A percentile compares a stretch with the other conserved stretches of the same genome.
Conservation (phyloP, 2,888 invertebrate species). For the Macropis europaea region DNA sequence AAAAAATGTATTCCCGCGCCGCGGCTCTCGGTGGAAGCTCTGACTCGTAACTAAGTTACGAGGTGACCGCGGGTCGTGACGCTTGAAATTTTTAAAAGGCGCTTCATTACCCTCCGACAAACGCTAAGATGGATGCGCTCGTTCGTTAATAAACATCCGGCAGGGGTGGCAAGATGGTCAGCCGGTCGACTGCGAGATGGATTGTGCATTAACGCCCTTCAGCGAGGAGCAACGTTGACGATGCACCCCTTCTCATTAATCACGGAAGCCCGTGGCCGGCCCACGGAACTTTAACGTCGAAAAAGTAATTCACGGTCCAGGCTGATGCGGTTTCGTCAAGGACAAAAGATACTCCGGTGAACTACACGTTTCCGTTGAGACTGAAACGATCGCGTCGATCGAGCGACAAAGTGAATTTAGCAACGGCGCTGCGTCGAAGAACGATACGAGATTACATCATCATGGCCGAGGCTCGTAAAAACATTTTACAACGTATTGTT, state of each 20-base stretch:
- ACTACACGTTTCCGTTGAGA: no score
- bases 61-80: not conserved
- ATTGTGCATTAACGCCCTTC: no score
- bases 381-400: no score
- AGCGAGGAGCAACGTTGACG: no score
- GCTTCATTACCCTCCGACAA: not conserved
- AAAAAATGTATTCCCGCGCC: not conserved
- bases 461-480: conserved; percentile 18
- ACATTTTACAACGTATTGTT: conserved; percentile 24
- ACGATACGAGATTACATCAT: conserved; percentile 15
- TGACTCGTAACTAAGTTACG: not conserved
- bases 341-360: no score
- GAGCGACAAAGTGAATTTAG: no score
- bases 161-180: not conserved
- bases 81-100: conserved; percentile 8
- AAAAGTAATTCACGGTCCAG: no score
- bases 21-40: not conserved
- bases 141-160: conserved; percentile 1
- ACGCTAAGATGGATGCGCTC: conserved; percentile 10
- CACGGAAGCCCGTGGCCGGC: no score
- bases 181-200: not conserved
- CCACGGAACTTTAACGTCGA: no score
- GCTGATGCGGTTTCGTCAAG: no score
- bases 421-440: conserved; percentile 18
- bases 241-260: no score